Evolutionary conservation across 1,140 invertebrate species (phyloP), one percentile per base, ranked within the genome.

Genomic region (Dufourea novaeangliae): DNA sequence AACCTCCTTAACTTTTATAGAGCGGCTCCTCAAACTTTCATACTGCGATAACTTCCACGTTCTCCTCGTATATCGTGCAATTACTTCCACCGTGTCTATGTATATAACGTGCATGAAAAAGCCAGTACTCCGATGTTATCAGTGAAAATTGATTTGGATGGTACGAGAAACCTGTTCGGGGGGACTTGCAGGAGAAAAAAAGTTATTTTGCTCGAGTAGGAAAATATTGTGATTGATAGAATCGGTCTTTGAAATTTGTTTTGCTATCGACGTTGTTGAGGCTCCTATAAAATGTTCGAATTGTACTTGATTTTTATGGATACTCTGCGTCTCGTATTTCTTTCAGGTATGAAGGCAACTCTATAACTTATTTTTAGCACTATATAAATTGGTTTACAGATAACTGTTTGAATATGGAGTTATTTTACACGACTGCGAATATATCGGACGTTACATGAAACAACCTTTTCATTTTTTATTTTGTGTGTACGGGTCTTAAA

Each of bases 1-100:
- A 78, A 73, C 61, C 69, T 73, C 76, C 59, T 78, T 73, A 78
- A 78, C 70, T 78, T 78, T 73, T 78, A 78, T 78, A 57, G 52
- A 75, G 63, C 63, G 10, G 63, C 29, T 67, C 52, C 72, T 75
- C 63, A 68, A 75, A 75, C 72, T 75, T 75, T 75, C 63, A 68
- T 68, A 46, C 63, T 57, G 39, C 52, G 72, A 75, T 75, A 75
- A 75, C 72, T 75, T 75, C 72, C 29, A 46, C 64, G 39, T 67
- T 68, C 56, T 8, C 4, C 27, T 57, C 29, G 39, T 75, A 44
- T 68, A 75, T 56, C 39, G 22, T 46, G 63, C 52, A 75, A 67
- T 68, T 73, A 73, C 62, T 64, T 68, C 22, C 29, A 11, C 20
- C 10, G 44, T 39, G 17, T 64, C 12, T 29, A n/a, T 7, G 46